A percentile compares a stretch with the other conserved stretches of the same genome.
Evolutionary conservation across 2,888 invertebrate genomes (phyloP).

Genomic region (Sinelater perroti): DNA sequence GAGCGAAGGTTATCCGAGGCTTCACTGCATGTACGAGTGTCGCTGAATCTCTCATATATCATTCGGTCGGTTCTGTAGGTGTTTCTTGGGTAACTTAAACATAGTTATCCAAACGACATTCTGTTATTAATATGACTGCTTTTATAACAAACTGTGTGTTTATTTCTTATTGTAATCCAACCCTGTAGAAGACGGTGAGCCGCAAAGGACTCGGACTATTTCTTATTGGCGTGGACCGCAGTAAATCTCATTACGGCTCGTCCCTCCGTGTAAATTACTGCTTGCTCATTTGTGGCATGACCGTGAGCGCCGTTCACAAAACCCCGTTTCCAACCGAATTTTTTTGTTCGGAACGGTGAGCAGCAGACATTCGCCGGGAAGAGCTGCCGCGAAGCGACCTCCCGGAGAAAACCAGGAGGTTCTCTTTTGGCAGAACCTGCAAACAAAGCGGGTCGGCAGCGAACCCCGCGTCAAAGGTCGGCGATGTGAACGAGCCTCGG

Average conservation of each 20-base stretch:
- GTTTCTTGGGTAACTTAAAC: constrained; percentile 8
- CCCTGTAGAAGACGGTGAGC: constrained; percentile 42
- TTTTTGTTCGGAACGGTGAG: neutral
- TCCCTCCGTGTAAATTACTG: constrained; percentile 55
- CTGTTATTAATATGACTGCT: constrained; percentile 25
- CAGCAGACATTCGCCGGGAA: neutral
- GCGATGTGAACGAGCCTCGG: constrained; percentile 46
- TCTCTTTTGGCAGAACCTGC: neutral
- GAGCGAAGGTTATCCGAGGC: neutral
- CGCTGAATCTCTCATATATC: constrained; percentile 5
- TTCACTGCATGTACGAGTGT: constrained; percentile 1
- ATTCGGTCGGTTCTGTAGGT: constrained; percentile 8
- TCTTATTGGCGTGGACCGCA: constrained; percentile 54
- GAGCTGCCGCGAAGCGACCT: too few species aligned
- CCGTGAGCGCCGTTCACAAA: constrained; percentile 51
- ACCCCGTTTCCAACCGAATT: constrained; percentile 11
- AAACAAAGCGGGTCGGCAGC: neutral
- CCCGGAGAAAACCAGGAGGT: neutral
- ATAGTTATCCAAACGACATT: constrained; percentile 18
- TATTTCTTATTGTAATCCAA: constrained; percentile 41
- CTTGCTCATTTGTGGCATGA: constrained; percentile 52
- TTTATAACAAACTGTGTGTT: constrained; percentile 30
- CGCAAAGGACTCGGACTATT: constrained; percentile 48
- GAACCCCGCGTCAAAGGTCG: constrained; percentile 4
- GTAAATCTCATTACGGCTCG: constrained; percentile 55